Base-by-base conservation (phyloP, 2,797 vertebrate genomes). In the Microctenopoma steveboyesi region DNA sequence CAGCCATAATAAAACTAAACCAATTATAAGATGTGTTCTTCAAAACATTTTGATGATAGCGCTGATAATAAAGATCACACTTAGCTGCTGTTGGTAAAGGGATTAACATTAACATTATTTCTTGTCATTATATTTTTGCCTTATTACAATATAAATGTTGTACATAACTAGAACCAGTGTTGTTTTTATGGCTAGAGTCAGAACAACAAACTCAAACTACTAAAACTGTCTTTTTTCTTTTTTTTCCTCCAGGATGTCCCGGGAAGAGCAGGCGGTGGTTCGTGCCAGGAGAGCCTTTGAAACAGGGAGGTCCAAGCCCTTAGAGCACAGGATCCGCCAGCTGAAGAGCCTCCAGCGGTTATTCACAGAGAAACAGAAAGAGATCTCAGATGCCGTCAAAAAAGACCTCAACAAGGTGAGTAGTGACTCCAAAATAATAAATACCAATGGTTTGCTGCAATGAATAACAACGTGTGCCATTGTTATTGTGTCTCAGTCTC, bases 361-460 rank as follows among this genome's bases (percentile, higher is more conserved):
- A 78, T 67, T 97, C 69, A 68, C 16, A 6, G 96, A 98, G 83
- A 92, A 74, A 46, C 89, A 95, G 53, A 78, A 79, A 16, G 94
- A 95, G 1, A 93, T 98, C 22, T 33, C 80, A 0, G 81, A 86
- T 0, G 96, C 95, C 0, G 54, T 96, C 54, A 93, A 92, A 16
- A 95, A 95, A 0, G 96, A 99, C 76, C 94, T 98, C 22, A 89
- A 90, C 70, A 97, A 94, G 94, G 97, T 97, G 61, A 80, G 81
- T 43, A 9, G 12, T 16, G 0, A 39, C 11, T 39, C 16, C 47
- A 25, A 66, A 53, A 22, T 39, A 35, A 37, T 45, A 0, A 0
- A 15, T 35, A 25, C 5, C 4, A 22, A 22, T 56, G 7, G 15
- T 47, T 25, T 51, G 37, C 28, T 33, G 47, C 48, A 33, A 58